Conservation (phyloP, 2,113 vertebrate genomes). For the Panthera uncia region DNA sequence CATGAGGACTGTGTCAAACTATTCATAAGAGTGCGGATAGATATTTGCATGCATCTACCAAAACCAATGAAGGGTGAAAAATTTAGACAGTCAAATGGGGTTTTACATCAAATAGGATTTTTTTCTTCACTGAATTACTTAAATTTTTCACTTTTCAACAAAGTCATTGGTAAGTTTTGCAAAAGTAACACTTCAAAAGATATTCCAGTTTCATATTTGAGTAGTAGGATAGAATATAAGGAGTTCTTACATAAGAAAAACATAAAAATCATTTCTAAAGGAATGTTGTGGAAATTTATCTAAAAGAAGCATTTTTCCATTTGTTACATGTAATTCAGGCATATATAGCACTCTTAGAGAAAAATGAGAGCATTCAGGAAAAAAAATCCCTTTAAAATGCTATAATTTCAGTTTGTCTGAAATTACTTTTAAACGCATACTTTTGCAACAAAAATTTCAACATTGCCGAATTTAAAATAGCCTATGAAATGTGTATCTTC, state of each 20-base stretch:
- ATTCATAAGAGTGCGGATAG: not conserved
- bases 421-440: not conserved
- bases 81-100: not conserved
- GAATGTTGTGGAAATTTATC: conserved; percentile 29
- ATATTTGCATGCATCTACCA: not conserved
- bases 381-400: not conserved
- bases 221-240: not conserved
- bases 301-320: not conserved
- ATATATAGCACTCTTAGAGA: not conserved
- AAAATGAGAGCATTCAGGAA: conserved; percentile 18
- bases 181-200: not conserved
- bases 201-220: not conserved
- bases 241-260: not conserved
- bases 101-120: not conserved
- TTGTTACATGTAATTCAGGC: conserved; percentile 25
- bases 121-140: not conserved
- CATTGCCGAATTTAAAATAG: not conserved
- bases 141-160: not conserved
- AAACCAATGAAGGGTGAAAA: not conserved
- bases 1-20: not conserved
- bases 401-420: not conserved
- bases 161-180: not conserved
- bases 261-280: conserved; percentile 34
- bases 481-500: not conserved
- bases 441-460: not conserved